phyloP scores from a whole-genome alignment of 2,113 vertebrate genomes.

The Plectropomus leopardus region DNA sequence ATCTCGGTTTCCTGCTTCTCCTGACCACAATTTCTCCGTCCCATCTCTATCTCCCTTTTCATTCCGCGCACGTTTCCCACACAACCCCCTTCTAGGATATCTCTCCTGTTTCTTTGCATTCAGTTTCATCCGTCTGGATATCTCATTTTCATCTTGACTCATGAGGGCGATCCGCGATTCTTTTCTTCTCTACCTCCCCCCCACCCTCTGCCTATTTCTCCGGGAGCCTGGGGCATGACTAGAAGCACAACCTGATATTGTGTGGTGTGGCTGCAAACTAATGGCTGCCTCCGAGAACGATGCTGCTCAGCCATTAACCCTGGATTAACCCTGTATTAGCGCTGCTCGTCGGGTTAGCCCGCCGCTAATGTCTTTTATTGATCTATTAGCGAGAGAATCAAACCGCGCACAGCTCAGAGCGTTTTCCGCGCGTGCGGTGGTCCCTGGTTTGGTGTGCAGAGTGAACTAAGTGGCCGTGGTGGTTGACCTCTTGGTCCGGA shows the following conservation, averaged over 20 bases:
- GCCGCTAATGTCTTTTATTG: conserved; percentile 84
- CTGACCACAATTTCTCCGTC: conserved; percentile 63
- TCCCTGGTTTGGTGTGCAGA: conserved; percentile 18
- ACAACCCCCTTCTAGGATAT: conserved; percentile 17
- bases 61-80: conserved; percentile 33
- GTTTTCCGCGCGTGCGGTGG: conserved; percentile 42
- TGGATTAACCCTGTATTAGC: conserved; percentile 84
- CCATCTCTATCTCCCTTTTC: conserved; percentile 44
- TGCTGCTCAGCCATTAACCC: conserved; percentile 81
- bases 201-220: conserved; percentile 32
- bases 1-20: conserved; percentile 63
- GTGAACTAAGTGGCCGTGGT: conserved; percentile 51
- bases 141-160: conserved; percentile 72
- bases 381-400: conserved; percentile 79
- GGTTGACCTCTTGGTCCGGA: conserved; percentile 67
- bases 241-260: conserved; percentile 67
- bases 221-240: conserved; percentile 57
- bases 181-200: conserved; percentile 53
- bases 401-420: conserved; percentile 57
- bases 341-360: conserved; percentile 75
- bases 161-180: conserved; percentile 53
- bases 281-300: conserved; percentile 74
- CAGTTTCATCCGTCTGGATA: conserved; percentile 63
- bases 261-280: conserved; percentile 66
- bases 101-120: conserved; percentile 56